Evolutionary conservation across 2,113 vertebrate species (phyloP), one percentile per base, ranked within the genome.

Genomic region (Tricholaema leucomelas): DNA sequence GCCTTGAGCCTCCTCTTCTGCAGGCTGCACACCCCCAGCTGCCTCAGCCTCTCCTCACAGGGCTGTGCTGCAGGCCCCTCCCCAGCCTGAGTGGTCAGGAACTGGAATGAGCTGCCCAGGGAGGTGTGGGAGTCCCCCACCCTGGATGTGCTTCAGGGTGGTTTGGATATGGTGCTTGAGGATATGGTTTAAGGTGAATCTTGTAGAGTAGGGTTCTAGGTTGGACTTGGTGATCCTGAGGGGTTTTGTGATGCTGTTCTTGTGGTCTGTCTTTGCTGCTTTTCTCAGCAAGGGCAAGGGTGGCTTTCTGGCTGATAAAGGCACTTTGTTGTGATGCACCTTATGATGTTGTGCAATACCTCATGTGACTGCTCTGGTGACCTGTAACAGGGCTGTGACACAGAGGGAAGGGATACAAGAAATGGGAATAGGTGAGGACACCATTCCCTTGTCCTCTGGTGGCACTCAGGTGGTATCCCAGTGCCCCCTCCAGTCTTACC

Each of bases 241-340:
- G 42, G 42, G 42, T 7, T 44, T 6, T 42, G 42, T 44, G 42
- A 44, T 44, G 16, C 42, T 44, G 17, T 44, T 15, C 16, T 44
- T 44, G 42, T 6, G 42, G 17, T 18, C 50, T 78, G 76, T 64
- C 56, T 85, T 48, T 80, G 66, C 81, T 59, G 4, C 70, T 87
- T 85, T 89, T 56, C 20, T 79, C 79, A 80, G 67, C 31, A 19
- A 24, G 36, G 28, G n/a, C 40, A 85, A 85, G 24, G 31, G 35
- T 4, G 31, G 20, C 30, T 83, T 91, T 82, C 63, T 77, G n/a
- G 35, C 42, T 89, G 38, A 87, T 50, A 60, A 73, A 76, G 35
- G n/a, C 27, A 52, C n/a, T n/a, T 82, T 91, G 83, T 73, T 88
- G 52, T 15, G 48, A 71, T 78, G 83, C 70, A 80, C 63, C 28